Evolutionary conservation across 2,888 invertebrate species (phyloP), one percentile per base, ranked within the genome.

Genomic region (Cerastoderma edule): DNA sequence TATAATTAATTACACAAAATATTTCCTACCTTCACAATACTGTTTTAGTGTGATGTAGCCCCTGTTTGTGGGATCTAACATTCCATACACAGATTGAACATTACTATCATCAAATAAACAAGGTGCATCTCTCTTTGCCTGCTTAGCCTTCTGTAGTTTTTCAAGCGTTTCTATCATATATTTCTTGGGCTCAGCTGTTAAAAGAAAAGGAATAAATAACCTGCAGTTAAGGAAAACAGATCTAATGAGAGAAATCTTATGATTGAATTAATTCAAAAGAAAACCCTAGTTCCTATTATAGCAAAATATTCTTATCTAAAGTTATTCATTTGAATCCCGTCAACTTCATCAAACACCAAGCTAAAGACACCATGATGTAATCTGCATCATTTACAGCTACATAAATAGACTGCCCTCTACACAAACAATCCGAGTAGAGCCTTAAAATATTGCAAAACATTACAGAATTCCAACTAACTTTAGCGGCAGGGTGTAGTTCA

Each of bases 51-150:
- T 88, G 28, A 92, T 88, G 60, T 78, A 87, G 10, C 92, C 92
- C 65, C 84, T 84, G 24, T 85, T 85, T 33, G 91, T 92, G 22
- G 92, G 92, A 78, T 92, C 92, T 69, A 92, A 72, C 91, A 92
- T 91, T 16, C 90, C 89, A 87, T 90, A 92, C 5, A 92, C 86
- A 30, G 92, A 90, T 72, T 86, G 80, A 24, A 92, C 87, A 80
- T 92, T 92, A 66, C 85, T 81, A 30, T 91, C 91, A 84, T 92
- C 91, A 83, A 92, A 90, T 53, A 92, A 75, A 72, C 89, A 88
- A 6, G 91, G 91, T 67, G 81, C 85, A 63, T 91, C 89, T 16
- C 85, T 60, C 56, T 84, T 85, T n/a, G 88, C 83, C 8, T 82
- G 75, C 67, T 87, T 83, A 5, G 90, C 84, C 80, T 89, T 90